Evolutionary conservation across 2,113 vertebrate species (phyloP).

Genomic region (Zapornia atra): DNA sequence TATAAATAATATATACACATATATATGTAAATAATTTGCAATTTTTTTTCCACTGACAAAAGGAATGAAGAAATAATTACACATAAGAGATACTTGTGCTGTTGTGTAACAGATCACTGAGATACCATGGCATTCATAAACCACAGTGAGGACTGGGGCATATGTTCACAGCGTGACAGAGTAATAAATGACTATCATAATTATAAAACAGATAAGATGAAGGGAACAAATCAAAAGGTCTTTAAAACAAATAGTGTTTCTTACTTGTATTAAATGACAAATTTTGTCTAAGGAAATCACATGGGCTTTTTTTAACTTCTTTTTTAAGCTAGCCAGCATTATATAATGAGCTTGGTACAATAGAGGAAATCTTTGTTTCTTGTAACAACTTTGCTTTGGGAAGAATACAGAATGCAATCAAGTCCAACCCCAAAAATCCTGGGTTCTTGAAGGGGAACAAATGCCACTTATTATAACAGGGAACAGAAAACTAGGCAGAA

Average conservation of each 20-base stretch:
- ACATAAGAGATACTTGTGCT: neutral
- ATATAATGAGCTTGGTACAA: neutral
- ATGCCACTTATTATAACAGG: neutral
- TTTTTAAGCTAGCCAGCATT: neutral
- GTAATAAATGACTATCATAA: neutral
- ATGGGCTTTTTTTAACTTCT: no score
- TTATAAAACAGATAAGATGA: neutral
- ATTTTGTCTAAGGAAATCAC: neutral
- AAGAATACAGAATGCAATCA: neutral
- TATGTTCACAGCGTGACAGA: neutral
- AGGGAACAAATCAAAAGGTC: neutral
- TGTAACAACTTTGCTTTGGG: neutral
- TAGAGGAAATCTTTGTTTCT: neutral
- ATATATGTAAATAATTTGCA: neutral
- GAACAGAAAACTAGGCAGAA: neutral
- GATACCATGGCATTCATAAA: neutral
- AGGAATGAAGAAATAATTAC: neutral
- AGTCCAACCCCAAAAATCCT: neutral
- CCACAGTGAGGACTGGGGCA: neutral
- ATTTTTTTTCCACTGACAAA: neutral
- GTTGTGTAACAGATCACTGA: neutral
- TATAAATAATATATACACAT: neutral
- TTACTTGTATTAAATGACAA: neutral
- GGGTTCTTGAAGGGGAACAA: neutral
- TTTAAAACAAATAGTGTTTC: neutral